Percentiles rank a stretch among this genome's conserved stretches.
Evolutionary conservation across 1,140 invertebrate species (phyloP).

Genomic region (Calliphora vicina): DNA sequence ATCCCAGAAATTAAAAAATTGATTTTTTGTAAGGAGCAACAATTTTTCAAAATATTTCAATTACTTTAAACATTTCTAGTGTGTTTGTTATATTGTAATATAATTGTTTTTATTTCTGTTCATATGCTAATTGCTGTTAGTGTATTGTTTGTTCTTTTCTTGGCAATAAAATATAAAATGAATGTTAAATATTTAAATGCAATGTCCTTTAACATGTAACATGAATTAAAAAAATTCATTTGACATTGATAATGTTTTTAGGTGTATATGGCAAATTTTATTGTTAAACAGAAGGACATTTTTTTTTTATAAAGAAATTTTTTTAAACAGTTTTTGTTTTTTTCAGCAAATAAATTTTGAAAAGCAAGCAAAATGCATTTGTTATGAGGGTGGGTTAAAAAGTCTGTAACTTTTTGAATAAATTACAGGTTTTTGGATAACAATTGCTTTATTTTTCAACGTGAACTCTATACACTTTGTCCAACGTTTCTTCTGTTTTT

Average conservation of each 20-base stretch:
- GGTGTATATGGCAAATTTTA: background rate
- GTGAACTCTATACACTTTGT: too few relatives aligned
- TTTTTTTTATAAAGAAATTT: too few relatives aligned
- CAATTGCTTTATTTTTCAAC: too few relatives aligned
- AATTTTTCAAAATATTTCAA: background rate
- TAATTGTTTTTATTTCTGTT: too few relatives aligned
- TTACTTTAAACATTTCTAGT: too few relatives aligned
- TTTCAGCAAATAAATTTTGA: background rate
- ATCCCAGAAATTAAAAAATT: too few relatives aligned
- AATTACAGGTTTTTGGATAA: too few relatives aligned
- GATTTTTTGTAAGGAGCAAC: too few relatives aligned
- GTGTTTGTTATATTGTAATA: too few relatives aligned
- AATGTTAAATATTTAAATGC: background rate
- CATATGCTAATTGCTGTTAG: background rate
- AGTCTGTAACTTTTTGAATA: too few relatives aligned
- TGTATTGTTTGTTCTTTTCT: background rate
- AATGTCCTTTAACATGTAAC: background rate
- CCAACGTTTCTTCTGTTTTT: too few relatives aligned
- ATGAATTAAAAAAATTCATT: background rate
- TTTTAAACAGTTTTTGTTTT: background rate
- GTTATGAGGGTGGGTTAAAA: too few relatives aligned
- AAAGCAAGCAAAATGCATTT: background rate
- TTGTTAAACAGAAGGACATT: background rate
- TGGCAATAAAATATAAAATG: background rate
- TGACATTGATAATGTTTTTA: background rate